Evolutionary conservation across 2,888 invertebrate species (phyloP), one percentile per base, ranked within the genome.

Genomic region (Liposcelis brunnea): DNA sequence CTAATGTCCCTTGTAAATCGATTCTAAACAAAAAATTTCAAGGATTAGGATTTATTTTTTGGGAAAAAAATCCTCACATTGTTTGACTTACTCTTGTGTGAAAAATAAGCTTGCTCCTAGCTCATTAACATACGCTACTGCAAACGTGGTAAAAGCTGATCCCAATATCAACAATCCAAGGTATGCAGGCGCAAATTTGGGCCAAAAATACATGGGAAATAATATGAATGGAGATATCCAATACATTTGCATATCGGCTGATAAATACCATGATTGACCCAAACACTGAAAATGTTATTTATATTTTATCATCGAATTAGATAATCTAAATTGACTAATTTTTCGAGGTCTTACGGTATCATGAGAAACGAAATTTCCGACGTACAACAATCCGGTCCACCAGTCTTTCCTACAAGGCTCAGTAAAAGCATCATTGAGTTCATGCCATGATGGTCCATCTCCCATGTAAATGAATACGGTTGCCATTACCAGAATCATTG

Each of bases 241-340:
- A 53, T 68, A 73, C 33, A 73, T 54, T 53, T 74, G 74, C 52
- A 70, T 72, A 52, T 74, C 74, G 10, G 72, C 68, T 3, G 71
- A 66, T 33, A 74, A 55, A 52, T 72, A 74, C 74, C 74, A 74
- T 0, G 69, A 64, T 52, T 71, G 72, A 21, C 62, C 61, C 31
- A 73, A 54, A 54, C 73, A 74, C 65, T 57, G 49, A 2, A 52
- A 52, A 37, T 11, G 32, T 10, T 32, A 32, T 32, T 32, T 32
- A 11, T 32, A 32, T 10, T 32, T 32, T n/a, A n/a, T 32, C 32
- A 11, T n/a, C 32, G 32, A n/a, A n/a, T n/a, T n/a, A 8, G 31
- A 33, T n/a, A 48, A 47, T n/a, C n/a, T n/a, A n/a, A n/a, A n/a
- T n/a, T n/a, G n/a, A n/a, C n/a, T n/a, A n/a, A n/a, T n/a, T n/a